Evolutionary conservation across 1,140 invertebrate genomes (phyloP).

Genomic region (Mya arenaria): DNA sequence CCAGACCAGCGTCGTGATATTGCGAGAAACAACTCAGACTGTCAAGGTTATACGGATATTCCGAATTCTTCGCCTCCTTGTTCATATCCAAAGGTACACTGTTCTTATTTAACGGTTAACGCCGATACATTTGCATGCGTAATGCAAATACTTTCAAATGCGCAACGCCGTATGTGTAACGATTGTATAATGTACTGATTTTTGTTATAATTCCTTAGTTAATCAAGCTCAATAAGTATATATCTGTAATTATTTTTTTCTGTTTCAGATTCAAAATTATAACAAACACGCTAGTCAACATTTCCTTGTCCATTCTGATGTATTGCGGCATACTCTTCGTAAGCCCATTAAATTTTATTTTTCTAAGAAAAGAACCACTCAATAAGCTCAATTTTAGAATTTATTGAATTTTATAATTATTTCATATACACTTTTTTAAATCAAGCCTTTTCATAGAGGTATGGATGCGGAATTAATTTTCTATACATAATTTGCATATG

Average conservation of each 20-base stretch:
- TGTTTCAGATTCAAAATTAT: constrained; percentile 47
- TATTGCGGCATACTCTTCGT: constrained; percentile 42
- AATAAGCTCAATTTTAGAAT: too few species aligned
- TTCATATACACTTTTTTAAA: too few species aligned
- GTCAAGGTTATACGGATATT: constrained; percentile 26
- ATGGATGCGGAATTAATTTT: too few species aligned
- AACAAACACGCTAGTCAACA: constrained; percentile 32
- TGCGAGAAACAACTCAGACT: not conserved
- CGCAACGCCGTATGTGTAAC: not conserved
- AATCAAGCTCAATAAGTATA: not conserved
- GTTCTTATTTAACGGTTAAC: not conserved
- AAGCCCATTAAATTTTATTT: not conserved
- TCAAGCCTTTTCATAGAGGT: too few species aligned
- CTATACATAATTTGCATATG: too few species aligned
- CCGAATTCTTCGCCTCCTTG: constrained; percentile 22
- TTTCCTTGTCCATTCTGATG: constrained; percentile 47
- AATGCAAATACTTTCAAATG: not conserved
- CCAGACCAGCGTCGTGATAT: not conserved
- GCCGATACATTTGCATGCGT: not conserved
- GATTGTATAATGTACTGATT: not conserved
- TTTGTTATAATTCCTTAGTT: not conserved
- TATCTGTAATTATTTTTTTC: constrained; percentile 3
- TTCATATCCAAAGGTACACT: constrained; percentile 30
- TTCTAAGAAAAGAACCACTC: too few species aligned
- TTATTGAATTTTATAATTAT: too few species aligned